Conservation (phyloP, 2,797 vertebrate genomes). For the Enteromius afrohamiltoni region DNA sequence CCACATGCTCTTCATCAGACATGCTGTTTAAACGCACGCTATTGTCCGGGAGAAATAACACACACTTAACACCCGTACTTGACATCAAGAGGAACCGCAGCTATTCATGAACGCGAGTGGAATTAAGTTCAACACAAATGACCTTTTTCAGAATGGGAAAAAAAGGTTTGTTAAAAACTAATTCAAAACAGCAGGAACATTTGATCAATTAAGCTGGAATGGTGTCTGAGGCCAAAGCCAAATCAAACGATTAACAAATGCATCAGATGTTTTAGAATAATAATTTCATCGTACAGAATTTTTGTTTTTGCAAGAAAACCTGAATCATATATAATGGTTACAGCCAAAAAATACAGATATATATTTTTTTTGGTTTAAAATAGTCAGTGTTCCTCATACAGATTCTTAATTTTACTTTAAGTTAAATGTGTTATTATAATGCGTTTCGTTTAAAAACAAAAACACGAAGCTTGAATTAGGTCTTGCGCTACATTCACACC, state of each 20-base stretch:
- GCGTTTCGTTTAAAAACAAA: no score
- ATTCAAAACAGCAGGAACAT: background rate
- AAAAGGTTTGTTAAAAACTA: background rate
- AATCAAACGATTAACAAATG: background rate
- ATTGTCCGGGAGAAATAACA: background rate
- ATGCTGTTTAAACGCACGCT: constrained; percentile 3
- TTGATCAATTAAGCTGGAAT: background rate
- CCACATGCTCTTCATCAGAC: constrained; percentile 5
- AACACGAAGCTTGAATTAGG: background rate
- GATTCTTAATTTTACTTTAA: background rate
- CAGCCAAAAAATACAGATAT: background rate
- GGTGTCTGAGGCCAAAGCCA: background rate
- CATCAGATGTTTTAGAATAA: background rate
- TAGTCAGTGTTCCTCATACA: background rate
- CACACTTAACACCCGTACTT: background rate
- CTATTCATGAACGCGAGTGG: background rate
- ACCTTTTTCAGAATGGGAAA: background rate
- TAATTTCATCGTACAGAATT: background rate
- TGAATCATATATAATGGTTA: background rate
- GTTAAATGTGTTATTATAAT: background rate
- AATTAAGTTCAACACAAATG: constrained; percentile 21
- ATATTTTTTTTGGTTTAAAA: background rate
- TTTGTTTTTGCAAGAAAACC: background rate
- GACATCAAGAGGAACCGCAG: background rate
- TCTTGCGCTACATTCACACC: no score